Evolutionary conservation across 1,140 invertebrate species (phyloP), one percentile per base, ranked within the genome.

Genomic region (Tachypleus tridentatus): DNA sequence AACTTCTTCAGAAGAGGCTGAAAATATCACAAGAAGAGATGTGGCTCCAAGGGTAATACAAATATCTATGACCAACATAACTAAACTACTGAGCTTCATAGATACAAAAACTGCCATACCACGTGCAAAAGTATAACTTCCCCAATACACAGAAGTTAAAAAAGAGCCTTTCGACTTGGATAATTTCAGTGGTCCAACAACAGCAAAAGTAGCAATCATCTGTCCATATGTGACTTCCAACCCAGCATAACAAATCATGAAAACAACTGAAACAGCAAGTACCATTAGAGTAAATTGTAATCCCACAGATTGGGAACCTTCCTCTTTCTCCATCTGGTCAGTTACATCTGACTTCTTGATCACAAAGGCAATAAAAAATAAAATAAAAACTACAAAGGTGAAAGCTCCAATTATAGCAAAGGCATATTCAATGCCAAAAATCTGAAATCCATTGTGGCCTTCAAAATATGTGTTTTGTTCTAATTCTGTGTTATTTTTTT

Each of bases 101-200:
- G 77, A 74, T 64, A 77, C 72, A 52, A 79, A 77, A 52, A 81
- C 80, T 49, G 75, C 74, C 5, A 78, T 65, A 60, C 78, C 79
- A n/a, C 80, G 69, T 8, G 75, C 76, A 49, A 77, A 71, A 11
- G 80, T 79, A 51, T 81, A 74, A 4, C 76, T 74, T 3, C 78
- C 79, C 80, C 80, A 82, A 64, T 80, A 82, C 8, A 80, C 67
- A 11, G 80, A 76, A 5, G 77, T 75, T 49, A 80, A 66, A 63
- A 74, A 73, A 3, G 77, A 74, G 9, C 76, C 79, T 59, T 73
- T 70, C 6, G 71, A 64, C 66, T 77, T 75, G 10, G 72, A 70
- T 70, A 77, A 77, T 5, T 70, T 54, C n/a, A 54, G 53, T 63
- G 74, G 68, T 48, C 72, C 68, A 51, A 74, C 68, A 11, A 79